Evolutionary conservation across 2,797 vertebrate genomes (phyloP), one percentile per base, ranked within the genome.

Genomic region (Hydrolagus colliei): DNA sequence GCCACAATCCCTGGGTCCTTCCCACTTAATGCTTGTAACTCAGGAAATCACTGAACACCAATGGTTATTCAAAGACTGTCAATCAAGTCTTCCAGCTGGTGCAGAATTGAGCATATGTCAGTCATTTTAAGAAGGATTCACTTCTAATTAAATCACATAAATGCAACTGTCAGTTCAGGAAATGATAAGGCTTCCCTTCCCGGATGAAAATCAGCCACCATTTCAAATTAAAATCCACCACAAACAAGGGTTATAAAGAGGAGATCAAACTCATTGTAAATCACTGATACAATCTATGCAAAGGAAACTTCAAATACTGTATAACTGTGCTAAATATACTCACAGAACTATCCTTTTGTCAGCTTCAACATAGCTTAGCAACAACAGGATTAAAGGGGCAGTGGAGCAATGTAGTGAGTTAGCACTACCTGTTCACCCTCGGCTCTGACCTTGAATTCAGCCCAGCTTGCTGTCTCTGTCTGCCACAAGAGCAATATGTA

Each of bases 211-310:
- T 11, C 27, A 71, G 16, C 11, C 16, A 16, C 27, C 11, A 68
- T 82, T 82, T 82, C 9, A n/a, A 68, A 82, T 65, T 67, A 68
- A 82, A 82, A 68, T 68, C 78, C 27, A 18, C 9, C 9, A 75
- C 7, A 52, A 75, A 18, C 27, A 13, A 1, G 32, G 65, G 65
- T 35, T 68, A 52, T 32, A 20, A 1, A 84, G 65, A 68, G 75
- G n/a, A 20, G 75, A 77, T 77, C 59, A 77, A 27, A 77, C 75
- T 52, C 52, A 61, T 77, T 16, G 75, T 61, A 20, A 18, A 20
- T 52, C 41, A 52, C 18, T 22, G 41, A 61, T 61, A 12, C n/a
- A 59, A 18, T 77, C 61, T 12, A 77, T 16, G 7, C 52, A n/a
- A 9, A 77, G 8, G 18, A 71, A 84, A 20, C 32, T 16, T 27